Evolutionary conservation across 2,113 vertebrate genomes (phyloP).

Genomic region (Xiphophorus hellerii): DNA sequence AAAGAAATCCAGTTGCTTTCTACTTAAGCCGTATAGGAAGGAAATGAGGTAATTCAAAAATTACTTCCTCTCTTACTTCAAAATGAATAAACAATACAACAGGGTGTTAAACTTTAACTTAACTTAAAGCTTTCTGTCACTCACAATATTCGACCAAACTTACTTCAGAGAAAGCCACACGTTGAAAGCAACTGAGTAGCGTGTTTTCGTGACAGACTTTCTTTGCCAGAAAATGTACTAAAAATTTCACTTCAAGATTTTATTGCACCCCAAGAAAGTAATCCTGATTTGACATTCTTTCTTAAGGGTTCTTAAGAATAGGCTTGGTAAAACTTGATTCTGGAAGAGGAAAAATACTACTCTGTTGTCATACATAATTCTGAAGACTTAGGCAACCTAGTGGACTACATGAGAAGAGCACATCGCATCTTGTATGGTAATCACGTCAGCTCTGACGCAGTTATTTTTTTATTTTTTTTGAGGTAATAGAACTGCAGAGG

Average conservation of each 20-base stretch:
- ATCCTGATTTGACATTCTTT: not conserved
- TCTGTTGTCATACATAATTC: constrained; percentile 39
- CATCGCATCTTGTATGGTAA: constrained; percentile 60
- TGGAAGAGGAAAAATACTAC: constrained; percentile 31
- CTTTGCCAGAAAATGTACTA: not conserved
- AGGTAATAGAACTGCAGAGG: constrained; percentile 33
- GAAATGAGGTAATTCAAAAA: not conserved
- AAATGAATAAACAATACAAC: no score
- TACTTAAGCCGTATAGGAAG: not conserved
- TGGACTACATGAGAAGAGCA: constrained; percentile 55
- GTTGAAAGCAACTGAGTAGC: no score
- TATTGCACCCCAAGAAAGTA: not conserved
- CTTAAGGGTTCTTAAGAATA: not conserved
- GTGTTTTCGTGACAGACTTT: no score
- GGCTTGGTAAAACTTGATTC: constrained; percentile 6
- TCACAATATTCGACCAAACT: not conserved
- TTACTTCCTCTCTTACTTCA: not conserved
- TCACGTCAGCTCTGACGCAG: constrained; percentile 61
- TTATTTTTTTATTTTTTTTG: constrained; percentile 35
- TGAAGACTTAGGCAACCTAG: constrained; percentile 31
- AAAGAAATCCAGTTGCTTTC: not conserved
- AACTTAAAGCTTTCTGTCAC: not conserved
- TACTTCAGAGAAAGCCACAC: not conserved
- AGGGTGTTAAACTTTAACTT: no score
- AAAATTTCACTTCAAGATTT: not conserved